Evolutionary conservation across 1,140 invertebrate species (phyloP).

Genomic region (Listronotus oregonensis): DNA sequence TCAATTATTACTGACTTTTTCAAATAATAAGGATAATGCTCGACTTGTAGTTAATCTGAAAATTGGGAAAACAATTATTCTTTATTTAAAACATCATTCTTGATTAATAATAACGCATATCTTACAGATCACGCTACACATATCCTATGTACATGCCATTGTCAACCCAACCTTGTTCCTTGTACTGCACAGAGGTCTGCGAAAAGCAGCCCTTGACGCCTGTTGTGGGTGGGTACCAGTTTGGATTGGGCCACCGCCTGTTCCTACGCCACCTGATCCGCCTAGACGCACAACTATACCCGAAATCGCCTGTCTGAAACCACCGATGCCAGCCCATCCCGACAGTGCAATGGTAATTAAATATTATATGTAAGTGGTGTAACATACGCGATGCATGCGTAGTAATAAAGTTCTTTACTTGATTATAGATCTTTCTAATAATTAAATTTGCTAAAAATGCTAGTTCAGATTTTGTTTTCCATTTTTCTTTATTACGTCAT

Average conservation of each 20-base stretch:
- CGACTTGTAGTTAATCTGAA: no score
- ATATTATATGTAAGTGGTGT: slow-evolving; percentile 70
- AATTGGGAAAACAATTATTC: no score
- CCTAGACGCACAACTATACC: slow-evolving; percentile 47
- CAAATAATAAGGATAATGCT: no score
- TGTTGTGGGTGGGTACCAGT: slow-evolving; percentile 75
- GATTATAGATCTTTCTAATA: slow-evolving; percentile 2
- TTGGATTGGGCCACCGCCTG: slow-evolving; percentile 55
- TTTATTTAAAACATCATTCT: no score
- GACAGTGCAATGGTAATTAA: slow-evolving; percentile 70
- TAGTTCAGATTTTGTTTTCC: no score
- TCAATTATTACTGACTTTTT: no score
- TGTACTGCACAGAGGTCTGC: slow-evolving; percentile 75
- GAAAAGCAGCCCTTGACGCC: slow-evolving; percentile 70
- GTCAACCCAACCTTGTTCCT: slow-evolving; percentile 83
- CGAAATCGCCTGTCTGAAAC: slow-evolving; percentile 60
- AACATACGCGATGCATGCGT: slow-evolving; percentile 47
- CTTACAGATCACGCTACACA: slow-evolving; percentile 80
- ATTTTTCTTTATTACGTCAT: no score
- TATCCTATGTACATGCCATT: slow-evolving; percentile 85
- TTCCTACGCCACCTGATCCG: slow-evolving; percentile 56
- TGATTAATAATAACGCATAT: no score
- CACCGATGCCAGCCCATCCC: slow-evolving; percentile 60
- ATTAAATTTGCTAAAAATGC: no score
- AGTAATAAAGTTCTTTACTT: slow-evolving; percentile 25